Conservation (phyloP, 1,140 invertebrate species). For the Phocides pigmalion region DNA sequence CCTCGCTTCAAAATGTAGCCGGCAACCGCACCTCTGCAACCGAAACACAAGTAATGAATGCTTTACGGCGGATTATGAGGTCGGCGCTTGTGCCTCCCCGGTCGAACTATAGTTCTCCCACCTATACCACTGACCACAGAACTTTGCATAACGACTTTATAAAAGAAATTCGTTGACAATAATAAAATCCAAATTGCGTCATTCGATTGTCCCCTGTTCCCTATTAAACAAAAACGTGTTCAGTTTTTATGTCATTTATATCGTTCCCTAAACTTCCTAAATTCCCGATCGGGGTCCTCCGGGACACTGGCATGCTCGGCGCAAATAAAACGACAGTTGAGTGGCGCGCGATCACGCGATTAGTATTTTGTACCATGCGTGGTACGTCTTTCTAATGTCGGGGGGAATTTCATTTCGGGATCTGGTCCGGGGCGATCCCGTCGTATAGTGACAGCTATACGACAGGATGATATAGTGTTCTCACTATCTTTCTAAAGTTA, state of each 20-base stretch:
- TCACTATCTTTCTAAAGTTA: too few species aligned
- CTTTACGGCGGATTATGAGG: too few species aligned
- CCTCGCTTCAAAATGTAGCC: too few species aligned
- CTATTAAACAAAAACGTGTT: not conserved
- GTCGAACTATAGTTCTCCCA: too few species aligned
- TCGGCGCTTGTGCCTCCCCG: too few species aligned
- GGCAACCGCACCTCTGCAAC: too few species aligned
- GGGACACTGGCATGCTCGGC: not conserved
- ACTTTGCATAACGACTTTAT: too few species aligned
- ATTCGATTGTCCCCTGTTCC: not conserved
- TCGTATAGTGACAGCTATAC: not conserved
- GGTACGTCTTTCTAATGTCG: constrained; percentile 9
- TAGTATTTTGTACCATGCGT: constrained; percentile 22
- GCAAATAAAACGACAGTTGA: not conserved
- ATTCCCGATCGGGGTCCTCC: not conserved
- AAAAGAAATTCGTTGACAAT: not conserved
- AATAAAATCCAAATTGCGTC: not conserved
- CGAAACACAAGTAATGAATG: too few species aligned
- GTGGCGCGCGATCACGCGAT: constrained; percentile 8
- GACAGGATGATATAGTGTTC: too few species aligned
- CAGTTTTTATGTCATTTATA: constrained; percentile 9
- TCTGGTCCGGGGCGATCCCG: too few species aligned
- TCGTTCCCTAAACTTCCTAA: not conserved
- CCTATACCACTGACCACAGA: too few species aligned
- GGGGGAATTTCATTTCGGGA: constrained; percentile 8